These are phyloP conservation scores for Chlamydotis undulata DNA, from an alignment of 2,113 vertebrate species.

Conservation along the genomic window DNA sequence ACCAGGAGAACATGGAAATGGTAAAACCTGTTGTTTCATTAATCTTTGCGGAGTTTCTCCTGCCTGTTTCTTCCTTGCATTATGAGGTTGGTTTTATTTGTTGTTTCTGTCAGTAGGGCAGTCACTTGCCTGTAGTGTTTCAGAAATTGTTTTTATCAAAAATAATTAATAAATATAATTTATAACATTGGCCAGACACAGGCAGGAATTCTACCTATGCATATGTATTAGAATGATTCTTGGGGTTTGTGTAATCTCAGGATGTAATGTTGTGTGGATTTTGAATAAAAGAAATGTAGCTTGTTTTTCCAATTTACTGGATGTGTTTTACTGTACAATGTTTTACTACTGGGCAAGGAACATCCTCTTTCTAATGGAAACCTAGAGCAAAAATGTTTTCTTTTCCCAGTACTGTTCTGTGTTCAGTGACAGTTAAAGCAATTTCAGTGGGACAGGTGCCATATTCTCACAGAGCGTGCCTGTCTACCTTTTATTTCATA, in stretches of 20 bases:
- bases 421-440: background rate
- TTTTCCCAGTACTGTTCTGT: background rate
- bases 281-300: background rate
- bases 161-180: background rate
- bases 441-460: background rate
- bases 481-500: background rate
- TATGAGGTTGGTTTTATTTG: background rate
- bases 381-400: background rate
- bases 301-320: background rate
- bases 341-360: background rate
- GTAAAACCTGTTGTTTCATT: background rate
- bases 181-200: background rate
- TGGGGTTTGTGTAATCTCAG: background rate
- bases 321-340: background rate
- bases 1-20: background rate
- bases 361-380: background rate
- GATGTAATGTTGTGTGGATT: background rate
- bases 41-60: background rate
- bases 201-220: conserved; percentile 18
- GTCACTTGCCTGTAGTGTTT: background rate
- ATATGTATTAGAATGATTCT: background rate
- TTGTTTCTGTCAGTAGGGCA: background rate
- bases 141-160: background rate
- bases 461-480: background rate
- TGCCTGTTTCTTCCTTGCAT: background rate